A percentile compares a stretch with the other conserved stretches of the same genome.
Conservation (phyloP, 2,797 vertebrate genomes). For the Microtus californicus region DNA sequence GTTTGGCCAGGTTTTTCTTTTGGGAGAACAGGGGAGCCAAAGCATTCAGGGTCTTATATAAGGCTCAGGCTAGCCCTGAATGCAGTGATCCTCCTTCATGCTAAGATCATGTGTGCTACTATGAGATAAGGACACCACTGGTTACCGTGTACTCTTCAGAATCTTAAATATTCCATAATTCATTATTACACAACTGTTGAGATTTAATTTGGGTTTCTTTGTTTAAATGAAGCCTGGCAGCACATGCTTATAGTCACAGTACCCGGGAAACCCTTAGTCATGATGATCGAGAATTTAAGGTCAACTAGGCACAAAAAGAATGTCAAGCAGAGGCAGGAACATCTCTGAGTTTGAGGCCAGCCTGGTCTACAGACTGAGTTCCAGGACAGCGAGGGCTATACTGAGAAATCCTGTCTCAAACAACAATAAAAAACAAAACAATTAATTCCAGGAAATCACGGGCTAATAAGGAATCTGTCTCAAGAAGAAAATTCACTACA, state of each 20-base stretch:
- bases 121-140: background rate
- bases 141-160: background rate
- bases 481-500: background rate
- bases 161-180: background rate
- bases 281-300: background rate
- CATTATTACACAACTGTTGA: background rate
- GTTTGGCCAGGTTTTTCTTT: background rate
- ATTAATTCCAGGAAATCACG: background rate
- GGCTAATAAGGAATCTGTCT: background rate
- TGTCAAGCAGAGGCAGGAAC: background rate
- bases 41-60: background rate
- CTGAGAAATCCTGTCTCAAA: background rate
- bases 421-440: background rate
- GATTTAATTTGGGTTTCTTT: background rate
- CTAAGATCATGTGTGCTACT: background rate
- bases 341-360: background rate
- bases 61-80: background rate
- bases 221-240: background rate
- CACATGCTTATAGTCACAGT: background rate
- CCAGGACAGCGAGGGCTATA: background rate
- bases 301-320: background rate
- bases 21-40: background rate
- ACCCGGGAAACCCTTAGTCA: background rate
- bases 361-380: background rate
- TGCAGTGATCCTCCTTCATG: background rate